Evolutionary conservation across 2,113 vertebrate species (phyloP).

Genomic region (Bucco capensis): DNA sequence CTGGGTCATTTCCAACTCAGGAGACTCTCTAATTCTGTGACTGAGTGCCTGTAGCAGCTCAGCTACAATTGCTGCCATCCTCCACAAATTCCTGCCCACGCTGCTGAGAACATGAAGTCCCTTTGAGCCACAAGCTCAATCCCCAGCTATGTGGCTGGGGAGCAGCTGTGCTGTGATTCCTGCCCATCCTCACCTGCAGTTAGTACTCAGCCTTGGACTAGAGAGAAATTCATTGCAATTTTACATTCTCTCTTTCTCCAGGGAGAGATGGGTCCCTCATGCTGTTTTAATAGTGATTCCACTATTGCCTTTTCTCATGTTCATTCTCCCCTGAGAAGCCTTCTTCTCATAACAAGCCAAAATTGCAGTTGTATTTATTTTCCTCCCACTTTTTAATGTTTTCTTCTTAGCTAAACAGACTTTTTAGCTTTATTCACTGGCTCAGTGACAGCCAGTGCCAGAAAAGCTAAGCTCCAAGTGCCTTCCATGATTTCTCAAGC

Average conservation of each 20-base stretch:
- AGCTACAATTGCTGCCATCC: fast-evolving
- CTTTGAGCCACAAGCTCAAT: not conserved
- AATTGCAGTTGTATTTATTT: not conserved
- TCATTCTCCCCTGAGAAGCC: not conserved
- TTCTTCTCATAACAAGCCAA: not conserved
- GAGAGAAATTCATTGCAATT: not conserved
- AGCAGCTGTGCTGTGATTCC: not conserved
- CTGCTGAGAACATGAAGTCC: not conserved
- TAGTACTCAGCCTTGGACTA: not conserved
- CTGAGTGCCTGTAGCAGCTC: fast-evolving
- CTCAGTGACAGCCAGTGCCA: not conserved
- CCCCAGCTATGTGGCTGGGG: not conserved
- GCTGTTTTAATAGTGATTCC: not conserved
- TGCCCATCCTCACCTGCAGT: not conserved
- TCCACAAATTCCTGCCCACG: not conserved
- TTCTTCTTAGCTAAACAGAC: not conserved
- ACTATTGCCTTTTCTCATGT: not conserved
- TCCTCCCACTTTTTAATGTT: too few species aligned
- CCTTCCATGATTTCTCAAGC: not conserved
- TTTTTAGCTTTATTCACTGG: not conserved
- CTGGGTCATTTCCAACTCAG: too few species aligned
- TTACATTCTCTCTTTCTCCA: not conserved
- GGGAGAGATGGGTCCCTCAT: not conserved
- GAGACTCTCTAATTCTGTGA: too few species aligned
- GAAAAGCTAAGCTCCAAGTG: not conserved